These are phyloP conservation scores for Nudaria mundana DNA, from an alignment of 2,888 invertebrate species.

Conservation along the genomic window DNA sequence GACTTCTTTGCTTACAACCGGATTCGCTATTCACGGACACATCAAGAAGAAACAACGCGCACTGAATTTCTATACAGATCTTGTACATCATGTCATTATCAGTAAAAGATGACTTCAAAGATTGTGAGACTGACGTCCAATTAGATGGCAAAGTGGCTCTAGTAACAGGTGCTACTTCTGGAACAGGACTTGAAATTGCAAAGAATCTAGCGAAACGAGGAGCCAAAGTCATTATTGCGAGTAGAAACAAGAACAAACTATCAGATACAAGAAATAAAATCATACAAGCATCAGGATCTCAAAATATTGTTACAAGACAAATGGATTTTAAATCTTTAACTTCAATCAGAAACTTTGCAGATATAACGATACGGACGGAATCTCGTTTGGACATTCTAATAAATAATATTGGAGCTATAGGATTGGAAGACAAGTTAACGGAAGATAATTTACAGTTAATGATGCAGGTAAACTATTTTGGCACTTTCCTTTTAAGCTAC, in stretches of 20 bases:
- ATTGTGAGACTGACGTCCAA: conserved; percentile 47
- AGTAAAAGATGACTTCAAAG: too few species aligned
- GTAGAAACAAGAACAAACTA: conserved; percentile 70
- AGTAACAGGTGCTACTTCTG: conserved; percentile 67
- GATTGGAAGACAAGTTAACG: conserved; percentile 66
- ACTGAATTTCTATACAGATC: too few species aligned
- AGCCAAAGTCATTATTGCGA: conserved; percentile 75
- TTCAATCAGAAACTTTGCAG: conserved; percentile 79
- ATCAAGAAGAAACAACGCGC: too few species aligned
- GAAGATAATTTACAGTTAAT: conserved; percentile 82
- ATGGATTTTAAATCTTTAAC: conserved; percentile 69
- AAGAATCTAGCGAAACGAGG: conserved; percentile 68
- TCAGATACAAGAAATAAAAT: conserved; percentile 55
- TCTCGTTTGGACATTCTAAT: conserved; percentile 67
- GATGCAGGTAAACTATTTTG: conserved; percentile 81
- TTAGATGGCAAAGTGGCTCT: conserved; percentile 63
- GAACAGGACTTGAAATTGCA: conserved; percentile 68
- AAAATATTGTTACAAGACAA: conserved; percentile 47
- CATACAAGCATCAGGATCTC: conserved; percentile 50
- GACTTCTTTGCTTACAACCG: too few species aligned
- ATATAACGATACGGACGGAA: conserved; percentile 70
- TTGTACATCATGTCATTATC: too few species aligned
- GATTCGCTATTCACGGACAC: too few species aligned
- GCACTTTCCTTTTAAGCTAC: conserved; percentile 55
- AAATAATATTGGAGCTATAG: conserved; percentile 75